Evolutionary conservation across 2,113 vertebrate species (phyloP).

Genomic region (Malurus alboscapulatus): DNA sequence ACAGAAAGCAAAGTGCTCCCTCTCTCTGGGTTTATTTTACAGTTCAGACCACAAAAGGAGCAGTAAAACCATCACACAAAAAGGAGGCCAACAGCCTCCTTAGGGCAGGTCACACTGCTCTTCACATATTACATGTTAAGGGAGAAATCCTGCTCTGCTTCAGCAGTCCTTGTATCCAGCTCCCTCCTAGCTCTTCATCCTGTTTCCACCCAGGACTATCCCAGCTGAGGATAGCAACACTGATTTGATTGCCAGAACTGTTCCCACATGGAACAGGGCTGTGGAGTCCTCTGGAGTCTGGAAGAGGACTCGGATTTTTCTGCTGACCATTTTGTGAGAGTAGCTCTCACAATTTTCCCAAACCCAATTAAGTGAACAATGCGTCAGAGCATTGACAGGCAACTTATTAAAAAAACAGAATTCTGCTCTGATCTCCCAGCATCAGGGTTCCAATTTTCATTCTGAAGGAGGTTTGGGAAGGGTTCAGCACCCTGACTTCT

Average conservation of each 20-base stretch:
- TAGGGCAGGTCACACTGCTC: neutral
- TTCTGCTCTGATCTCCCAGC: neutral
- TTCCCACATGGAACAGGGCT: neutral
- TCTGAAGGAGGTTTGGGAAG: neutral
- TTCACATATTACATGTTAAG: neutral
- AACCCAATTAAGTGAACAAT: neutral
- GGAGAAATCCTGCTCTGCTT: neutral
- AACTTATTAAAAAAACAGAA: neutral
- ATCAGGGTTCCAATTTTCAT: neutral
- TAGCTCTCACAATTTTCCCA: neutral
- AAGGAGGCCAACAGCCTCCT: conserved; percentile 24
- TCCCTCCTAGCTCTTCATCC: accelerated
- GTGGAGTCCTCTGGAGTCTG: accelerated
- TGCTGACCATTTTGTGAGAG: neutral
- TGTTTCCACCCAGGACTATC: neutral
- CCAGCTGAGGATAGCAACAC: neutral
- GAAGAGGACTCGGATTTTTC: neutral
- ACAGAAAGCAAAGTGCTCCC: neutral
- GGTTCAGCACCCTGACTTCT: neutral
- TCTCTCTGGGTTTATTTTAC: neutral
- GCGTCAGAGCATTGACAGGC: neutral
- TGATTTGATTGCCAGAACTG: accelerated
- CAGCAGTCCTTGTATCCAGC: neutral
- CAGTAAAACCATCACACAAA: neutral
- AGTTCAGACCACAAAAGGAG: conserved; percentile 10